Evolutionary conservation across 2,888 invertebrate species (phyloP).

Genomic region (Drosophila lutescens): DNA sequence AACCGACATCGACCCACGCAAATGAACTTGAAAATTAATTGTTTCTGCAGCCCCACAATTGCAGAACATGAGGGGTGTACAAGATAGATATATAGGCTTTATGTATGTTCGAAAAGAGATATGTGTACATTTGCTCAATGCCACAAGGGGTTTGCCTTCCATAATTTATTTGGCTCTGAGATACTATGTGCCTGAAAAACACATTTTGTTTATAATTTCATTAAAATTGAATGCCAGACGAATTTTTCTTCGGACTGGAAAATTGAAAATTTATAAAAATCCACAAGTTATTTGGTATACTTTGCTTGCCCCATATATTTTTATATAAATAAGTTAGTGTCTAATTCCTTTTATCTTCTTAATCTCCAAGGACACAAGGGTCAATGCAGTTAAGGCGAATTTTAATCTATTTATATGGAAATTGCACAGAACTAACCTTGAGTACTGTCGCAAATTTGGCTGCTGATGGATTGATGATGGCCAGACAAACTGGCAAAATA

Average conservation of each 20-base stretch:
- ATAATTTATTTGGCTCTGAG: conserved; percentile 61
- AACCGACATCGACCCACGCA: conserved; percentile 58
- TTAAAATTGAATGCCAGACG: conserved; percentile 51
- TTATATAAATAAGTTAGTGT: conserved; percentile 3
- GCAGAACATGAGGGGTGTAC: conserved; percentile 37
- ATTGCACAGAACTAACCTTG: conserved; percentile 37
- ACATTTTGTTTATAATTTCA: conserved; percentile 70
- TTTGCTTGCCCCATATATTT: conserved; percentile 9
- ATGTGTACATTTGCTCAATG: conserved; percentile 52
- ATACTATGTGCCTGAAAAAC: conserved; percentile 25
- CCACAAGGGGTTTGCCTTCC: conserved; percentile 58
- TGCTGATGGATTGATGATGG: conserved; percentile 58
- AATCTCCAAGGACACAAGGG: conserved; percentile 36
- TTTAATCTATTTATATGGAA: conserved; percentile 41
- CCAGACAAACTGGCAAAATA: conserved; percentile 35
- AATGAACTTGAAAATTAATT: conserved; percentile 77
- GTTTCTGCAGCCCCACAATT: conserved; percentile 56
- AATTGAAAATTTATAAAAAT: neutral
- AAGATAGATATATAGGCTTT: conserved; percentile 17
- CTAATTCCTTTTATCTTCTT: conserved; percentile 15
- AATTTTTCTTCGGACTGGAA: conserved; percentile 22
- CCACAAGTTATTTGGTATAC: neutral
- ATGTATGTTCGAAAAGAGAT: conserved; percentile 5
- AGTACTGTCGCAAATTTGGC: conserved; percentile 25
- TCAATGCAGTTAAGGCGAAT: conserved; percentile 14